Conservation (phyloP, 2,888 invertebrate genomes). For the Carabus problematicus region DNA sequence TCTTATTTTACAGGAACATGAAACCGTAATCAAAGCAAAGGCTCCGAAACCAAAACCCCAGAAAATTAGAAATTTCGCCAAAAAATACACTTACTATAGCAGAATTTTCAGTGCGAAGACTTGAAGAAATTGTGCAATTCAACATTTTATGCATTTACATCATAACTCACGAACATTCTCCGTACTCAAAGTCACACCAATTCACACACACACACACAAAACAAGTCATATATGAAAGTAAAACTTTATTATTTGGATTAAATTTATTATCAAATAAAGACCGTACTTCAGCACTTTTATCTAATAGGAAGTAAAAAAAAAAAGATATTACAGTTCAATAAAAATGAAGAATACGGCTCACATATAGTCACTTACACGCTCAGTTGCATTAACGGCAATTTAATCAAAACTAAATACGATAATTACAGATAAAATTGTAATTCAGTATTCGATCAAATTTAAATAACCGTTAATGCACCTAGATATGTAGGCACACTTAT, state of each 20-base stretch:
- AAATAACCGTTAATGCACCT: no score
- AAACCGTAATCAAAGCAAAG: conserved; percentile 42
- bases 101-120: conserved; percentile 45
- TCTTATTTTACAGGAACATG: conserved; percentile 41
- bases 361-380: no score
- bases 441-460: no score
- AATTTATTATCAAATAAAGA: no score
- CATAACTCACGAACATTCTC: no score
- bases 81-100: conserved; percentile 56
- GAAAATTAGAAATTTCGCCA: conserved; percentile 53
- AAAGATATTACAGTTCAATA: no score
- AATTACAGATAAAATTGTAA: no score
- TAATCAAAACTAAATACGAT: no score
- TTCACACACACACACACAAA: neutral
- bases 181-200: neutral
- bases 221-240: conserved; percentile 37
- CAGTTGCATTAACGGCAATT: no score
- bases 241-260: conserved; percentile 26
- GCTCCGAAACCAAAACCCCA: conserved; percentile 45
- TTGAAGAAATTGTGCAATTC: conserved; percentile 12
- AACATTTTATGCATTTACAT: no score
- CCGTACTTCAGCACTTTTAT: conserved; percentile 1
- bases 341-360: no score
- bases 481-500: no score
- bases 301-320: conserved; percentile 27